Evolutionary conservation across 2,888 invertebrate species (phyloP), one percentile per base, ranked within the genome.

Genomic region (Isoperla grammatica): DNA sequence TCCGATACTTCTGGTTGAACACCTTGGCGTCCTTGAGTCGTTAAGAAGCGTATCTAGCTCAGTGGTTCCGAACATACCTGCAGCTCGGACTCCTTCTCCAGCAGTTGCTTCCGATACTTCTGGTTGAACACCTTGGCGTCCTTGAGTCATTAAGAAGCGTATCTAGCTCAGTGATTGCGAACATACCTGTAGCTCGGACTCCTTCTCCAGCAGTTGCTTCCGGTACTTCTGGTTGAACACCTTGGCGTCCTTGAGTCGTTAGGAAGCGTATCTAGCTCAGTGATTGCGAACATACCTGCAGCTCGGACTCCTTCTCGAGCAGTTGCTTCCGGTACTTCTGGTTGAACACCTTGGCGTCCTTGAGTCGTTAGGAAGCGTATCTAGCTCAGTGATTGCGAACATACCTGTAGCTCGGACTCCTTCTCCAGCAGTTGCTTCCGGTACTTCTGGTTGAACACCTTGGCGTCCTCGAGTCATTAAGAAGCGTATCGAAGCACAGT

Each of bases 81-180:
- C 65, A 90, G 74, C 69, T 90, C 91, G 50, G 86, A 85, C 71
- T 92, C 91, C 69, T 87, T 86, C 67, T 94, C 92, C 74, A 91
- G 81, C 62, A 95, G 78, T 40, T 90, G 87, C 69, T 92, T 88
- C 19, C 89, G 68, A 73, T 87, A 93, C 64, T 88, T 84, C 66
- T 87, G 87, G 77, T 95, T 95, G 69, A 87, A 86, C 66, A 87
- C 84, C 66, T 90, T 85, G 13, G 92, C 86, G 71, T 92, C 90
- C 70, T 88, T 87, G 70, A 95, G 77, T 61, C 88, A 83, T 62
- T 89, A n/a, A n/a, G n/a, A n/a, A n/a, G n/a, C n/a, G n/a, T n/a
- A n/a, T n/a, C n/a, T n/a, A n/a, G n/a, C n/a, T n/a, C n/a, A n/a
- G n/a, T n/a, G n/a, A n/a, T n/a, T n/a, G n/a, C n/a, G n/a, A 48